phyloP scores from a whole-genome alignment of 1,140 invertebrate species.

The Laupala kohalensis region DNA sequence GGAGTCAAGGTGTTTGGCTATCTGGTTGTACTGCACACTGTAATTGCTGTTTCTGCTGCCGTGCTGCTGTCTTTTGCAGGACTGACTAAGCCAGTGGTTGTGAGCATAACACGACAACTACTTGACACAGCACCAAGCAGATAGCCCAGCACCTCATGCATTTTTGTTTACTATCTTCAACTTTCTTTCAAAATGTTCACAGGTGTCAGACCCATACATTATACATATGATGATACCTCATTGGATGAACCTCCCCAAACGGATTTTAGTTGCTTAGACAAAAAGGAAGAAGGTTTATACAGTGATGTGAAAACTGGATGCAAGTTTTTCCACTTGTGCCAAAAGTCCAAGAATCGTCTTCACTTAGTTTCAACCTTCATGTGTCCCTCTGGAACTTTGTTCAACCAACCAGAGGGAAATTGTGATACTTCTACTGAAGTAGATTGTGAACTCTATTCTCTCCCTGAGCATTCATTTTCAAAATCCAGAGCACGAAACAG shows the following conservation, averaged over 20 bases:
- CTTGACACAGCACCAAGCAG: too few relatives aligned
- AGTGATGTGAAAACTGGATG: conserved; percentile 27
- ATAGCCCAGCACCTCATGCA: too few relatives aligned
- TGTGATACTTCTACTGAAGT: conserved; percentile 6
- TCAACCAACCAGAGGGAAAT: conserved; percentile 5
- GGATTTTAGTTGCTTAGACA: conserved; percentile 31
- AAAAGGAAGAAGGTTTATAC: conserved; percentile 32
- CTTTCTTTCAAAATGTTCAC: too few relatives aligned
- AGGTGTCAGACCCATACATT: too few relatives aligned
- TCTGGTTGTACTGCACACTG: too few relatives aligned
- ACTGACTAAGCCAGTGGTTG: too few relatives aligned
- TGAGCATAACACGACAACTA: too few relatives aligned
- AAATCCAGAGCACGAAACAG: not conserved
- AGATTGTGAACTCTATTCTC: conserved; percentile 3
- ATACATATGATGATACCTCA: not conserved
- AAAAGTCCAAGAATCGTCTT: not conserved
- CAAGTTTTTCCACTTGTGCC: conserved; percentile 9
- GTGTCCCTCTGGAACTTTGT: conserved; percentile 5
- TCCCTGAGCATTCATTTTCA: not conserved
- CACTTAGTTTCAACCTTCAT: conserved; percentile 1
- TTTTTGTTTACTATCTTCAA: too few relatives aligned
- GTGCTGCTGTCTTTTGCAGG: too few relatives aligned
- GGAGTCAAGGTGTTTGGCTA: too few relatives aligned
- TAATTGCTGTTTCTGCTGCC: too few relatives aligned
- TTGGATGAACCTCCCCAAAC: conserved; percentile 25